phyloP scores from a whole-genome alignment of 2,113 vertebrate genomes.

The Triplophysa siluroides region DNA sequence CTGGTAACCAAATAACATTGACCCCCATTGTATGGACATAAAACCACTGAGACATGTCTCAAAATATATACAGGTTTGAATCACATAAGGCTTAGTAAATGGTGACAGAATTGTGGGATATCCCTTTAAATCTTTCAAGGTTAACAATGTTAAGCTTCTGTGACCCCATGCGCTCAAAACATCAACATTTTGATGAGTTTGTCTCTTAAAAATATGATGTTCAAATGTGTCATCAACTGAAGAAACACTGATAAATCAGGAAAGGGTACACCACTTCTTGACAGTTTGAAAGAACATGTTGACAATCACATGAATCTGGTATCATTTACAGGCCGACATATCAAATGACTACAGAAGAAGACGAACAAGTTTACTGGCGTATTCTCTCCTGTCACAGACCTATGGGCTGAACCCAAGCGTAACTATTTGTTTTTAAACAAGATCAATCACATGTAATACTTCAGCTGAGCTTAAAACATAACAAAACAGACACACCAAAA shows the following conservation, averaged over 20 bases:
- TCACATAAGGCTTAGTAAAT: too few relatives aligned
- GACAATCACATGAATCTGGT: slow-evolving; percentile 2
- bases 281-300: not conserved
- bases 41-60: too few relatives aligned
- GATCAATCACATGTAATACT: not conserved
- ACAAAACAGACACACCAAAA: not conserved
- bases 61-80: too few relatives aligned
- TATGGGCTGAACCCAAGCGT: not conserved
- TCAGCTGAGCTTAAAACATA: not conserved
- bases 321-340: not conserved
- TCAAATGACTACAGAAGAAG: not conserved
- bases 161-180: not conserved
- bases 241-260: not conserved
- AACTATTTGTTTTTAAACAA: not conserved
- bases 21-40: too few relatives aligned
- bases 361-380: not conserved
- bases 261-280: not conserved
- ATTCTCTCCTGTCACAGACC: slow-evolving; percentile 3
- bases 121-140: not conserved
- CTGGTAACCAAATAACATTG: too few relatives aligned
- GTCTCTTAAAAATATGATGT: not conserved
- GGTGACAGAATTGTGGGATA: too few relatives aligned
- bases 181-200: not conserved
- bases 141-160: not conserved
- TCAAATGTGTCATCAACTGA: not conserved